Conservation (phyloP, 2,797 vertebrate genomes). For the Emydoidea blandingii region DNA sequence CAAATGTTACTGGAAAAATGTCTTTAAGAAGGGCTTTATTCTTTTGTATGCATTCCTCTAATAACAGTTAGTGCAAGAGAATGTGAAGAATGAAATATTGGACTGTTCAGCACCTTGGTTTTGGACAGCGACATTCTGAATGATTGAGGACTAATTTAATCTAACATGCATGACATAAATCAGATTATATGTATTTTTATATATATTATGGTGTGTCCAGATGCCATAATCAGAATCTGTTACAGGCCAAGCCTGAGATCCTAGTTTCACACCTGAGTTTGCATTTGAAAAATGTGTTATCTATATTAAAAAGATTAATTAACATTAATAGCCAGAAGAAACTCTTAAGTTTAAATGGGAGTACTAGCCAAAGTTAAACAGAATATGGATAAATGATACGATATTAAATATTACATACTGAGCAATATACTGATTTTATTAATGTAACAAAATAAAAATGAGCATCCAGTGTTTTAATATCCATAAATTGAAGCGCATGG, state of each 20-base stretch:
- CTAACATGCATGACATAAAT: rapidly evolving
- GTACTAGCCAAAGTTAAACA: neutral
- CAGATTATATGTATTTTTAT: rapidly evolving
- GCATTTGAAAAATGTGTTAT: neutral
- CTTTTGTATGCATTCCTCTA: neutral
- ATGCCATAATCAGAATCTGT: rapidly evolving
- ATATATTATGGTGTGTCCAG: neutral
- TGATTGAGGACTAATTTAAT: rapidly evolving
- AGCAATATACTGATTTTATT: neutral
- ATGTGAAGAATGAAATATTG: rapidly evolving
- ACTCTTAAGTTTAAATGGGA: neutral
- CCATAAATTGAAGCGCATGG: neutral
- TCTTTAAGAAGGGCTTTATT: neutral
- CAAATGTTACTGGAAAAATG: neutral
- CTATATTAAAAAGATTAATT: neutral
- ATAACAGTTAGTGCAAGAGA: neutral
- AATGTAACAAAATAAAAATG: neutral
- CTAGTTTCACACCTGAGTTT: neutral
- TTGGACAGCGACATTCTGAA: constrained; percentile 85
- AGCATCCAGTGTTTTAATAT: neutral
- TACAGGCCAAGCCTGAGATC: neutral
- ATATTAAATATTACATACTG: neutral
- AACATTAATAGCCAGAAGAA: neutral
- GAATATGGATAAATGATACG: neutral
- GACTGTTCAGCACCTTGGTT: constrained; percentile 86